Evolutionary conservation across 2,888 invertebrate genomes (phyloP).

Genomic region (Catocala fraxini): DNA sequence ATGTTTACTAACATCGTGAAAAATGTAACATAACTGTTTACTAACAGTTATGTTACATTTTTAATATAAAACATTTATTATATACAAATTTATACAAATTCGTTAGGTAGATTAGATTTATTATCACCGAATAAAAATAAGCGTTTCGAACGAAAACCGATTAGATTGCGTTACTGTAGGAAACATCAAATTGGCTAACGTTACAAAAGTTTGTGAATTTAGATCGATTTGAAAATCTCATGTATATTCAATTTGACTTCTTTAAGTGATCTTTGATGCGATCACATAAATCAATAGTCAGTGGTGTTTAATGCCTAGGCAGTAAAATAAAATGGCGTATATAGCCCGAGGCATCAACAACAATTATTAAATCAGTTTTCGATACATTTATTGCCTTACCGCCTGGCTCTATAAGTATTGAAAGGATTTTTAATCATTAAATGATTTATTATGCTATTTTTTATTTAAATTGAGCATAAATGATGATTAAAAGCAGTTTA

Average conservation of each 20-base stretch:
- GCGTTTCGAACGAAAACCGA: neutral
- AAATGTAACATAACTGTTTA: too few species aligned
- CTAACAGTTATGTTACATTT: too few species aligned
- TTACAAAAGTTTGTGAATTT: conserved; percentile 36
- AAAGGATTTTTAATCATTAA: conserved; percentile 23
- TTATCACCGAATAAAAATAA: neutral
- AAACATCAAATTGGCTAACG: conserved; percentile 17
- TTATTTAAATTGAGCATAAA: neutral
- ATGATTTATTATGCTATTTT: conserved; percentile 33
- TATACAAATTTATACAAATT: too few species aligned
- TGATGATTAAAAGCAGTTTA: neutral
- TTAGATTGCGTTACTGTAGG: conserved; percentile 9
- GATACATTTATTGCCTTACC: conserved; percentile 4
- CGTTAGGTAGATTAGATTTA: too few species aligned
- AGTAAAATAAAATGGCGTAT: conserved; percentile 20
- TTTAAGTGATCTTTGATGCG: conserved; percentile 20
- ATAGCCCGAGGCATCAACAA: conserved; percentile 24
- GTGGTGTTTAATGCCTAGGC: conserved; percentile 6
- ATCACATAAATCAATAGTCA: conserved; percentile 35
- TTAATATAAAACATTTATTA: too few species aligned
- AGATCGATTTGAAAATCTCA: conserved; percentile 31
- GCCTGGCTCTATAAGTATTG: neutral
- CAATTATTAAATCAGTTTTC: conserved; percentile 34
- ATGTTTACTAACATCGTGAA: too few species aligned
- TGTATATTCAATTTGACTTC: conserved; percentile 28